Conservation (phyloP, 2,888 invertebrate species). For the Abrostola tripartita region DNA sequence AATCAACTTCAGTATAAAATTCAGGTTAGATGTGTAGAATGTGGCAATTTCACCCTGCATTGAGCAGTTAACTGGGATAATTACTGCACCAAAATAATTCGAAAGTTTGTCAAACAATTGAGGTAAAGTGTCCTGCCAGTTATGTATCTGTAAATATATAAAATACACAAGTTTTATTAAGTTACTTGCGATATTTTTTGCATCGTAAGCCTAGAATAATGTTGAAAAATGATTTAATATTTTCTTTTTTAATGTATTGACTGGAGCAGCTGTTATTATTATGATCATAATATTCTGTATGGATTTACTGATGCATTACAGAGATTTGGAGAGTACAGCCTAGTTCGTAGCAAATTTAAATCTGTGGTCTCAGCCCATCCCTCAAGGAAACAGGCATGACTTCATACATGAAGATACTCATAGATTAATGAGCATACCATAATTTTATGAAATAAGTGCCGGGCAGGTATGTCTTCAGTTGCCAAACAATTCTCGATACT, state of each 20-base stretch:
- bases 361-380: too few relatives aligned
- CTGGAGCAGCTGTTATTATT: too few relatives aligned
- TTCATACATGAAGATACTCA: too few relatives aligned
- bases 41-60: constrained; percentile 65
- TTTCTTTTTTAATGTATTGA: not conserved
- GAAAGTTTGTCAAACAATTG: constrained; percentile 71
- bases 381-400: too few relatives aligned
- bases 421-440: constrained; percentile 70
- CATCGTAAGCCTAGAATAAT: too few relatives aligned
- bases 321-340: too few relatives aligned
- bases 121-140: constrained; percentile 69
- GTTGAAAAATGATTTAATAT: too few relatives aligned
- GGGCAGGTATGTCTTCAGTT: constrained; percentile 70
- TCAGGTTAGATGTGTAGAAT: constrained; percentile 78
- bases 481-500: constrained; percentile 72
- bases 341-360: too few relatives aligned
- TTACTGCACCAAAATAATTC: constrained; percentile 65
- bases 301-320: too few relatives aligned
- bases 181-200: too few relatives aligned
- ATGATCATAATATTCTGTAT: too few relatives aligned
- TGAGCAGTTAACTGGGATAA: constrained; percentile 72
- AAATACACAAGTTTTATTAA: too few relatives aligned
- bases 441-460: constrained; percentile 80
- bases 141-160: constrained; percentile 70
- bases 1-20: constrained; percentile 71